Percentiles rank a stretch among this genome's conserved stretches.
Evolutionary conservation across 1,140 invertebrate species (phyloP).

Genomic region (Eueides isabella): DNA sequence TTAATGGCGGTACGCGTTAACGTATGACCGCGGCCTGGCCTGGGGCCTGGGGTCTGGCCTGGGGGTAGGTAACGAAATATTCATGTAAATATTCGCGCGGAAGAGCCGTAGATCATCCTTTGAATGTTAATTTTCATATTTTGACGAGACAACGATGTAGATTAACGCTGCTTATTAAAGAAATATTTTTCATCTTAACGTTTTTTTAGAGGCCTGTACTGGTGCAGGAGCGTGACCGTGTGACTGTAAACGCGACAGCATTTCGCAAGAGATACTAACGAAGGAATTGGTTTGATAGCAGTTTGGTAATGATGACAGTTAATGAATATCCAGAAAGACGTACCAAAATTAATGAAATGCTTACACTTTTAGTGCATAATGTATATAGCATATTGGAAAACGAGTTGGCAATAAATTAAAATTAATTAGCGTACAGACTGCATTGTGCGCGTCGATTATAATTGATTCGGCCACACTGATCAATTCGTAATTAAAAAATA

Average conservation of each 20-base stretch:
- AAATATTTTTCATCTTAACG: not conserved
- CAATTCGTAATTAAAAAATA: slow-evolving; percentile 20
- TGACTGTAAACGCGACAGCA: no score
- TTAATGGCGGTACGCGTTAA: slow-evolving; percentile 52
- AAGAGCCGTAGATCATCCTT: slow-evolving; percentile 35
- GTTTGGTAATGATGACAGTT: not conserved
- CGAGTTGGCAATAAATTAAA: slow-evolving; percentile 1
- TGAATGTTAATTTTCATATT: slow-evolving; percentile 40
- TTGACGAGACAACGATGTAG: slow-evolving; percentile 12
- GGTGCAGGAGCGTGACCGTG: no score
- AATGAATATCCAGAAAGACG: not conserved
- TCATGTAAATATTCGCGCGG: slow-evolving; percentile 43
- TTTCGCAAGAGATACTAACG: no score
- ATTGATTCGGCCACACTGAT: slow-evolving; percentile 11
- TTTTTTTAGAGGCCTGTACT: not conserved
- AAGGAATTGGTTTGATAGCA: no score
- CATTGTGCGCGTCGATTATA: slow-evolving; percentile 1
- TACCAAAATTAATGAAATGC: not conserved
- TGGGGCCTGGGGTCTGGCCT: slow-evolving; percentile 12
- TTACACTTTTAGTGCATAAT: not conserved
- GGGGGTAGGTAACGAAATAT: slow-evolving; percentile 33
- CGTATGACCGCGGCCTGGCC: slow-evolving; percentile 40
- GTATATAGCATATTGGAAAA: not conserved
- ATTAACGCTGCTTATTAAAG: not conserved
- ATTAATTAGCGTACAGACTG: not conserved